Evolutionary conservation across 1,140 invertebrate species (phyloP), one percentile per base, ranked within the genome.

Genomic region (Philopotamus ludificatus): DNA sequence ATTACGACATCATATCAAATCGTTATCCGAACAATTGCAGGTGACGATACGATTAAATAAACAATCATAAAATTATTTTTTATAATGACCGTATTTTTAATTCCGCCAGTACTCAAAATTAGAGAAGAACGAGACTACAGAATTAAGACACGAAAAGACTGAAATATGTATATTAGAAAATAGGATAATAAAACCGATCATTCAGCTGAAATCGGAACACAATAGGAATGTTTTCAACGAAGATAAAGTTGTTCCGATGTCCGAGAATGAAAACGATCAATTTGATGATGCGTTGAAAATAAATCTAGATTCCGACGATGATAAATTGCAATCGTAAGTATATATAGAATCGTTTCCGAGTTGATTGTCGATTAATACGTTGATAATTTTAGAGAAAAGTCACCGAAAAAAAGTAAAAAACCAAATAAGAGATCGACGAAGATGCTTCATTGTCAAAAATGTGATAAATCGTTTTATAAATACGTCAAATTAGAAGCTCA

Each of bases 401-500:
- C 25, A 23, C 54, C 47, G 18, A 64, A 60, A 34, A 65, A 61
- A 50, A 61, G 60, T 20, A 69, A 63, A 34, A 65, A 69, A 53
- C 21, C 47, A 47, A 42, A 15, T 26, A 62, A 65, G 47, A 57
- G 59, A 0, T 18, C 67, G 15, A 65, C 20, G 28, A 44, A 51
- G 22, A 63, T 69, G 63, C 28, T 69, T 3, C 63, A 69, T 39
- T 69, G 67, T 34, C 67, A 65, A 42, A 69, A 70, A 60, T 70
- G 68, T 64, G 68, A 70, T 49, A 70, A 70, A 66, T 66, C 68
- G 0, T 70, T 70, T 70, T 70, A 60, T 47, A 70, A 70, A 45
- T 70, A 70, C 64, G 57, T 70, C 25, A 70, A 70, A 66, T 23
- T 70, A n/a, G 68, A 70, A 66, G 68, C 68, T 2, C 68, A 70